phyloP scores from a whole-genome alignment of 2,888 invertebrate species.

The Trichogramma evanescens region DNA sequence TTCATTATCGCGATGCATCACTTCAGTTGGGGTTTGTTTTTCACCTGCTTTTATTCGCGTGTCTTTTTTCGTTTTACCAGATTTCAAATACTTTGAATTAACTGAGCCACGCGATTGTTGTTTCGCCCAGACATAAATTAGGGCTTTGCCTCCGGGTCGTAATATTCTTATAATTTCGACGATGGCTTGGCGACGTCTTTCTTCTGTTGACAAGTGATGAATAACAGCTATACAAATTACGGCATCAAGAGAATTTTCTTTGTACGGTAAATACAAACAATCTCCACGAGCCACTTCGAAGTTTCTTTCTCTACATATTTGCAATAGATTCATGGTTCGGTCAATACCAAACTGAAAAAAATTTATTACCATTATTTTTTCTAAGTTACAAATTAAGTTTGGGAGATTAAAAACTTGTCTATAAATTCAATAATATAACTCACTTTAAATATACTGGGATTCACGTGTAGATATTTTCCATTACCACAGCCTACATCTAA shows the following conservation, averaged over 20 bases:
- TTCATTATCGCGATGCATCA: not conserved
- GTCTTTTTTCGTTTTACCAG: conserved; percentile 49
- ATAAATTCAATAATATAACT: conserved; percentile 9
- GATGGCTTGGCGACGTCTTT: conserved; percentile 68
- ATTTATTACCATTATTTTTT: not conserved
- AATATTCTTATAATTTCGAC: conserved; percentile 70
- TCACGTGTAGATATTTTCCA: conserved; percentile 77
- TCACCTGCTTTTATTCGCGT: conserved; percentile 39
- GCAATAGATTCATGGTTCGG: conserved; percentile 61
- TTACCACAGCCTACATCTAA: conserved; percentile 96
- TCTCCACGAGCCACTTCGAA: conserved; percentile 71
- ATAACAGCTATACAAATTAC: conserved; percentile 92
- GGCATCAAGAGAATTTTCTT: conserved; percentile 65
- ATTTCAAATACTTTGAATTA: conserved; percentile 65
- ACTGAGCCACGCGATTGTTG: conserved; percentile 66
- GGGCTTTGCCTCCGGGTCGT: conserved; percentile 63
- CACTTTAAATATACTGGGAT: conserved; percentile 22
- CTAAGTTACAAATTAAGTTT: not conserved
- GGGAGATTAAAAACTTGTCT: not conserved
- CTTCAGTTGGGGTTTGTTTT: not conserved
- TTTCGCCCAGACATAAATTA: conserved; percentile 96
- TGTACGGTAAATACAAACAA: conserved; percentile 67
- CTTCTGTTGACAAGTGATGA: conserved; percentile 84
- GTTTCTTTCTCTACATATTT: conserved; percentile 57
- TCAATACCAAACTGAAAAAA: conserved; percentile 71